Evolutionary conservation across 2,888 invertebrate species (phyloP).

Genomic region (Ashinkailepas kermadecensis): DNA sequence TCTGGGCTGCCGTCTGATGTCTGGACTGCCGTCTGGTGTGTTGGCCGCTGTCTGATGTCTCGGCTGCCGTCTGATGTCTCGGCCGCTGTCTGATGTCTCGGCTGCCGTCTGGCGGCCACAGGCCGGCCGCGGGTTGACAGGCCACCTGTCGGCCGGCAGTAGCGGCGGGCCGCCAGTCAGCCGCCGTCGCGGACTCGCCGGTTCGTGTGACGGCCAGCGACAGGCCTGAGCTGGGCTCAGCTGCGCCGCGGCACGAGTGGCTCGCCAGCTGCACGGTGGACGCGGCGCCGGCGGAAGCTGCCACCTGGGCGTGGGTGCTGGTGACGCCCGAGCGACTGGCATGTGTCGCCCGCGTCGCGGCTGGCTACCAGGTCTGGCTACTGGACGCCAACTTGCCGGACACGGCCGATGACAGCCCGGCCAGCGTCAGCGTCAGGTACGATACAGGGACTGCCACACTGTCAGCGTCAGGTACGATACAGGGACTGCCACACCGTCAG

Average conservation of each 20-base stretch:
- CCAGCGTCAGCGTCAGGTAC: neutral
- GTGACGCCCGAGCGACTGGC: slow-evolving; percentile 31
- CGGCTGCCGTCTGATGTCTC: too few relatives aligned
- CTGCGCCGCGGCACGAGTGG: slow-evolving; percentile 14
- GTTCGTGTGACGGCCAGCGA: neutral
- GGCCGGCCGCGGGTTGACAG: too few relatives aligned
- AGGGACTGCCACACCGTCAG: too few relatives aligned
- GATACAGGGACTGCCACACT: too few relatives aligned
- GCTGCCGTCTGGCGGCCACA: too few relatives aligned
- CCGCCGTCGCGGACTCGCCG: neutral
- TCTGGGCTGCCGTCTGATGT: too few relatives aligned
- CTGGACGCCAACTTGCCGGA: neutral
- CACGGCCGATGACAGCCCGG: neutral
- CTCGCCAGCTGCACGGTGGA: neutral
- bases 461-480: too few relatives aligned
- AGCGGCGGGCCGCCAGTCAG: neutral
- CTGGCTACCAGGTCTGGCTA: neutral
- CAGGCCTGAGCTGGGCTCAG: neutral
- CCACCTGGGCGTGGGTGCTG: slow-evolving; percentile 42
- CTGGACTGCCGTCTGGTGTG: too few relatives aligned
- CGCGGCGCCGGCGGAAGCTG: slow-evolving; percentile 35
- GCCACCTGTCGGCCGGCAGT: neutral
- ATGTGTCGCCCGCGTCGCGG: neutral
- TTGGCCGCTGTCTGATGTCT: too few relatives aligned
- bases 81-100: too few relatives aligned